phyloP scores from a whole-genome alignment of 92 coral and sea anemone species.

The Chrysogorgia sp. region DNA sequence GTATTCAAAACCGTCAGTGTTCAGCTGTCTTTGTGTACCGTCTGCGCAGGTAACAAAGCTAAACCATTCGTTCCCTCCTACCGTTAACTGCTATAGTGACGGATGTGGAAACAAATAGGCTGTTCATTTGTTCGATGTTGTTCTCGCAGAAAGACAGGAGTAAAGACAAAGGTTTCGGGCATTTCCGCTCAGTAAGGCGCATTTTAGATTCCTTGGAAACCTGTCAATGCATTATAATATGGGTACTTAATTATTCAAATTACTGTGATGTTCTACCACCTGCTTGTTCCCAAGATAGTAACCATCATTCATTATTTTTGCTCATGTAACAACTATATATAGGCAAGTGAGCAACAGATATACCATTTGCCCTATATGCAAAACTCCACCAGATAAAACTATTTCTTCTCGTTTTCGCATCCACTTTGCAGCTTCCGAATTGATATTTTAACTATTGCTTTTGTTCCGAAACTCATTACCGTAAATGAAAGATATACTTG shows the following conservation, averaged over 20 bases:
- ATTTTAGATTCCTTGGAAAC: constrained; percentile 2
- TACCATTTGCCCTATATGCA: not conserved
- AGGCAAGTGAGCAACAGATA: constrained; percentile 8
- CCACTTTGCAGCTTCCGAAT: not conserved
- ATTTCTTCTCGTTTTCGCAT: no score
- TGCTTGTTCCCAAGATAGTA: constrained; percentile 7
- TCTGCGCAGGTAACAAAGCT: no score
- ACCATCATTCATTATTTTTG: not conserved
- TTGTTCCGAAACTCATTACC: constrained; percentile 22
- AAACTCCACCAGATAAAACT: not conserved
- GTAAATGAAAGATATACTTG: constrained; percentile 38
- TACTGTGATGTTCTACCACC: constrained; percentile 18
- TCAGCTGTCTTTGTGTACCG: no score
- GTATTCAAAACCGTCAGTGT: no score
- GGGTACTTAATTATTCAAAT: constrained; percentile 18
- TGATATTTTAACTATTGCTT: not conserved
- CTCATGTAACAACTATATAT: not conserved
- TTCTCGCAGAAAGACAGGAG: not conserved
- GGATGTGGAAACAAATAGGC: constrained; percentile 9
- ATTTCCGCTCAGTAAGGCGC: not conserved
- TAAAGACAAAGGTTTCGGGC: constrained; percentile 1
- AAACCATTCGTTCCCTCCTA: no score
- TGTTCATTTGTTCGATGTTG: not conserved
- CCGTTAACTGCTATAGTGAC: not conserved
- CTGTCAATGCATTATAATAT: constrained; percentile 14